Evolutionary conservation across 2,113 vertebrate genomes (phyloP).

Genomic region (Pseudois nayaur): DNA sequence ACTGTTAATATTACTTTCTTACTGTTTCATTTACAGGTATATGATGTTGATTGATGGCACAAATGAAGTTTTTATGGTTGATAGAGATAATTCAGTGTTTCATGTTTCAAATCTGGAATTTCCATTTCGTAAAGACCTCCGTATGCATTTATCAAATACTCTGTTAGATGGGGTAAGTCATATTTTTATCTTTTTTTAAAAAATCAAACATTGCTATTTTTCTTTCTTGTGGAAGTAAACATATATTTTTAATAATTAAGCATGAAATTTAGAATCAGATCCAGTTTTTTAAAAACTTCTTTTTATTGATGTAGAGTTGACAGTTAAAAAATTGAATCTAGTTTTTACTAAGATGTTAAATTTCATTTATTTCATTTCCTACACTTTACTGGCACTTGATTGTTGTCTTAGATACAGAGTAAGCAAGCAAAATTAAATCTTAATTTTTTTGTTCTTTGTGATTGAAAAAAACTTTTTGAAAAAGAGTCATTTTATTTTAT

Average conservation of each 20-base stretch:
- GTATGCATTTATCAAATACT: conserved; percentile 90
- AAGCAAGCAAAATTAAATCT: conserved; percentile 32
- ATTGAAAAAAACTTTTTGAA: background rate
- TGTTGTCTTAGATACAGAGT: background rate
- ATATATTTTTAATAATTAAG: background rate
- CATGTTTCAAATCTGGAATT: conserved; percentile 96
- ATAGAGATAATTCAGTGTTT: conserved; percentile 95
- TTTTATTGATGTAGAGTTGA: background rate
- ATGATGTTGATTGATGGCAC: conserved; percentile 98
- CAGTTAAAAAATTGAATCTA: background rate
- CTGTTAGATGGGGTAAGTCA: conserved; percentile 95
- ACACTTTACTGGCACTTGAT: background rate
- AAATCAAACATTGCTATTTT: background rate
- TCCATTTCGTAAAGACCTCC: conserved; percentile 95
- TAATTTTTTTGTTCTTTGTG: background rate
- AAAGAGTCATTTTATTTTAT: conserved; percentile 9
- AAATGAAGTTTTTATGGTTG: conserved; percentile 97
- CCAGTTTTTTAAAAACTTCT: background rate
- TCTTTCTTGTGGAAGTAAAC: background rate
- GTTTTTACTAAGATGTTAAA: conserved; percentile 4
- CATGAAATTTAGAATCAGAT: background rate
- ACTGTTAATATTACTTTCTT: conserved; percentile 33
- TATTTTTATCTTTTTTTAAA: background rate
- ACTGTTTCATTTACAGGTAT: conserved; percentile 84
- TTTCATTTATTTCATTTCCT: background rate